Conservation (phyloP, 2,797 vertebrate genomes). For the Miichthys miiuy region DNA sequence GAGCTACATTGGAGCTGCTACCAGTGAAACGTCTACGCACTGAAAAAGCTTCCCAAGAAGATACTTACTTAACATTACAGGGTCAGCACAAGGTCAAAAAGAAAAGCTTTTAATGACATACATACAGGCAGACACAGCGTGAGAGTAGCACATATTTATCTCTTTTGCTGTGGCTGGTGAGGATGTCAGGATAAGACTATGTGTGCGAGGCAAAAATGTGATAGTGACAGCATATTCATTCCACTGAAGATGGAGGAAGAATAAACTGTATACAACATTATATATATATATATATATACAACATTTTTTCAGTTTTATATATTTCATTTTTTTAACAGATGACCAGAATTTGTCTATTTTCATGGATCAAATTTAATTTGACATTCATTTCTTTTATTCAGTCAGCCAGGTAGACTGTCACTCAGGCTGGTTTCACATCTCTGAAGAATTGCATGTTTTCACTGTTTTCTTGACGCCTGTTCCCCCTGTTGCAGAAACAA, state of each 20-base stretch:
- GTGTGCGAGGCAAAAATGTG: no score
- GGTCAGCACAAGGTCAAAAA: slow-evolving; percentile 35
- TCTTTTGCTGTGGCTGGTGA: background rate
- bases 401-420: background rate
- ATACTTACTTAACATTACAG: slow-evolving; percentile 20
- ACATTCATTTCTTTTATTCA: background rate
- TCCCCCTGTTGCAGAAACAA: background rate
- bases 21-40: slow-evolving; percentile 33
- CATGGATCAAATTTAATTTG: background rate
- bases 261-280: background rate
- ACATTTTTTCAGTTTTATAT: background rate
- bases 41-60: slow-evolving; percentile 19
- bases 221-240: background rate
- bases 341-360: no score
- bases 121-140: background rate
- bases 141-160: slow-evolving; percentile 3
- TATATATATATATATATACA: background rate
- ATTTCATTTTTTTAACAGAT: no score
- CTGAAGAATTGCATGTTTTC: background rate
- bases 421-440: background rate
- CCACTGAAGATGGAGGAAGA: background rate
- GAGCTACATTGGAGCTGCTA: background rate
- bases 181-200: background rate
- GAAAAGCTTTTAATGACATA: slow-evolving; percentile 4
- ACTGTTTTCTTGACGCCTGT: background rate